A percentile compares a stretch with the other conserved stretches of the same genome.
Evolutionary conservation across 2,888 invertebrate species (phyloP).

Genomic region (Tuberolachnus salignus): DNA sequence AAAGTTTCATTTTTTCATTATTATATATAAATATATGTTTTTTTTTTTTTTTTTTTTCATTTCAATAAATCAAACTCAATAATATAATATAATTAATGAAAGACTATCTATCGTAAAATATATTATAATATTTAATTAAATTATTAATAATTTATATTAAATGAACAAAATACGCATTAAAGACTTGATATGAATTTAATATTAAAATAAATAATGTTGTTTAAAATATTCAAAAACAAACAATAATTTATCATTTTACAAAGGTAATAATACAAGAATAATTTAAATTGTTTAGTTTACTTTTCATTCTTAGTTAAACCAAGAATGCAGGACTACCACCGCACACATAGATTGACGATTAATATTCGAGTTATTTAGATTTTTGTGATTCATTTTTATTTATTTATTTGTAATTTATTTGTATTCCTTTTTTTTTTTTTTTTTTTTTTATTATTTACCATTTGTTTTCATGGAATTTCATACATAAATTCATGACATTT

Average conservation of each 20-base stretch:
- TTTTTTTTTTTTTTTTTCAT: not conserved
- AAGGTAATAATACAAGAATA: too few relatives aligned
- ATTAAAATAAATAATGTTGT: not conserved
- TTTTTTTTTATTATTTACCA: slow-evolving; percentile 24
- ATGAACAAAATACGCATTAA: not conserved
- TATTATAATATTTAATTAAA: too few relatives aligned
- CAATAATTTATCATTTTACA: too few relatives aligned
- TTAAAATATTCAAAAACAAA: not conserved
- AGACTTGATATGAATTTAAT: slow-evolving; percentile 8
- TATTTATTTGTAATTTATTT: not conserved
- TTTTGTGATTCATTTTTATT: too few relatives aligned
- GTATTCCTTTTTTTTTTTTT: not conserved
- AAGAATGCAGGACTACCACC: too few relatives aligned
- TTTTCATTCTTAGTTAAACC: too few relatives aligned
- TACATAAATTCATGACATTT: too few relatives aligned
- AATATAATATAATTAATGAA: slow-evolving; percentile 18
- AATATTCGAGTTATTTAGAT: slow-evolving; percentile 19
- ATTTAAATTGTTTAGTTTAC: too few relatives aligned
- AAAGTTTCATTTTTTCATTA: slow-evolving; percentile 30
- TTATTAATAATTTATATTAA: slow-evolving; percentile 1
- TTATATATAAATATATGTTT: slow-evolving; percentile 13
- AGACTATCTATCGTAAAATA: slow-evolving; percentile 18
- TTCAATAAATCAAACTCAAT: slow-evolving; percentile 18
- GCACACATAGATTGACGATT: not conserved
- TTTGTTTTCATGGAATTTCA: slow-evolving; percentile 13